Evolutionary conservation across 2,888 invertebrate species (phyloP), one percentile per base, ranked within the genome.

Genomic region (Galerucella calmariensis): DNA sequence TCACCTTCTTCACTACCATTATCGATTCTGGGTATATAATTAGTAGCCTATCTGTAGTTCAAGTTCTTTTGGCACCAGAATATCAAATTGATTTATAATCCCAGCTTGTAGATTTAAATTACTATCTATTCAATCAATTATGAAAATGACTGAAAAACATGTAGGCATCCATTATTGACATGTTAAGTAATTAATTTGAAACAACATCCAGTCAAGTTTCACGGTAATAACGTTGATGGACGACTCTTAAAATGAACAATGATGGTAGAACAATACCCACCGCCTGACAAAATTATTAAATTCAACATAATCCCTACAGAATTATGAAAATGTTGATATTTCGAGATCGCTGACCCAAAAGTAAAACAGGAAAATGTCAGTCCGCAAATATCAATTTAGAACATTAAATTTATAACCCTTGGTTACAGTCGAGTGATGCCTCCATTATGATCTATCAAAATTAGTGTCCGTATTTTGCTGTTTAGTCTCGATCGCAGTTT

Each of bases 361-460:
- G 56, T 62, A 65, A 65, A 69, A 68, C 72, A 10, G 51, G 69
- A 69, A 63, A 73, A 73, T 73, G 73, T 73, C 73, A 73, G 27
- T 69, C 65, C 63, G 69, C 56, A 65, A 68, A 73, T 73, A 73
- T 73, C 73, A 73, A 73, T 62, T 58, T 61, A 35, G 56, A 63
- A 68, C 63, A 73, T 68, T 65, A 62, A 73, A 73, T 73, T 73
- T 73, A 73, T 73, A 27, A 62, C 62, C 53, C 53, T 14, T 14
- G 44, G 68, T 46, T 46, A 68, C 68, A 44, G 68, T 58, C 41
- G 58, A 68, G 44, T 68, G 68, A 68, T 68, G 59, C 63, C 20
- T 44, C 46, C 44, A 65, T 65, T 65, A 65, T 46, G 63, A 46
- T 65, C 63, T 65, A 65, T 46, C 46, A 65, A 65, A 65, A 63